phyloP scores from a whole-genome alignment of 2,113 vertebrate species.

The Trematomus loennbergii region DNA sequence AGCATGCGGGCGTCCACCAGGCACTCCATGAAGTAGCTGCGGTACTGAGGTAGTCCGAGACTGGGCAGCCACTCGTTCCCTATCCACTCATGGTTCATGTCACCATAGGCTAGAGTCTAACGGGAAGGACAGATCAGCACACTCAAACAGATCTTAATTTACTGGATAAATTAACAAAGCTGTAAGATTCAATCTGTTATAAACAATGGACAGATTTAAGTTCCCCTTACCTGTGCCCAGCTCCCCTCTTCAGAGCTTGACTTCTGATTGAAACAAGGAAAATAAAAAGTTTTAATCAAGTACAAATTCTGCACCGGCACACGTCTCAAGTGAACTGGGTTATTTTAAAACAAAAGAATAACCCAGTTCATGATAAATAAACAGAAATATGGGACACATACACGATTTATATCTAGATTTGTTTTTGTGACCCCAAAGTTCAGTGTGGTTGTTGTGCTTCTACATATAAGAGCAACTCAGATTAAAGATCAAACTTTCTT shows the following conservation, averaged over 20 bases:
- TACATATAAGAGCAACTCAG: not conserved
- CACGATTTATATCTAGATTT: not conserved
- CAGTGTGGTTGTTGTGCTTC: not conserved
- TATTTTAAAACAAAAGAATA: no score
- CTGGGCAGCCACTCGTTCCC: conserved; percentile 99
- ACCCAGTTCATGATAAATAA: not conserved
- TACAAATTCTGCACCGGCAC: no score
- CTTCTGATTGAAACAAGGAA: conserved; percentile 82
- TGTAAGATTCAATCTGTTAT: not conserved
- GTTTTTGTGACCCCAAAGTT: not conserved
- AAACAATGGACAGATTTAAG: not conserved
- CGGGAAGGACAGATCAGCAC: not conserved
- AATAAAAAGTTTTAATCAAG: not conserved
- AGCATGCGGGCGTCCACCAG: conserved; percentile 98
- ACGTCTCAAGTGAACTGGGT: no score
- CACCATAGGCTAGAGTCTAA: conserved; percentile 96
- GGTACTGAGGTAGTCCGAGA: conserved; percentile 97
- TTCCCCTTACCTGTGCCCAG: conserved; percentile 93
- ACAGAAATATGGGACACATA: not conserved
- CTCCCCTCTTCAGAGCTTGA: conserved; percentile 96
- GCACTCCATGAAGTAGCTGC: conserved; percentile 99
- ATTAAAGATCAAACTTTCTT: not conserved
- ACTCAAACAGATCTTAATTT: not conserved
- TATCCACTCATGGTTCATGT: conserved; percentile 99
- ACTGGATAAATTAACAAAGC: not conserved